Base-by-base conservation (phyloP, 2,113 vertebrate genomes). In the Psephotus haematonotus region DNA sequence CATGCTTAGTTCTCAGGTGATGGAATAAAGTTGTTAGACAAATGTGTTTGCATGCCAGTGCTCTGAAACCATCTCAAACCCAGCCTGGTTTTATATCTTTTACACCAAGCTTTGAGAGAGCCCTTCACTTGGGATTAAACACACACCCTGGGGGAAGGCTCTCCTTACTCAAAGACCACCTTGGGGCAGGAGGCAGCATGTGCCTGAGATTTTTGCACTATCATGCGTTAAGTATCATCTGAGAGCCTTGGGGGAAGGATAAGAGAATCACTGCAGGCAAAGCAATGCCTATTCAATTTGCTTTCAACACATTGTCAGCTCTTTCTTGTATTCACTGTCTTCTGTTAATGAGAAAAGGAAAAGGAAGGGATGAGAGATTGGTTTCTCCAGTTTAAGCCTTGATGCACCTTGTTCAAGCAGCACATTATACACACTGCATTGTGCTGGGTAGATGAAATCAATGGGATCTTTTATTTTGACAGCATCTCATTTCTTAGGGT, bases 241-340 rank as follows among this genome's bases (percentile, higher is more conserved):
- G 62, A 16, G 2, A 65, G 70, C 79, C 89, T 60, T 86, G 68
- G 49, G 35, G 71, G 71, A 82, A 28, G 60, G 60, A 72, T 43
- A 39, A 70, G 35, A 85, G 87, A 77, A 90, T 86, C 75, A 44
- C 25, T 19, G 63, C 75, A 67, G 68, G 64, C 74, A 74, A 59
- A 95, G 84, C 68, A 52, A 88, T 27, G 71, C 52, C 93, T 82
- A 23, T 80, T 65, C 77, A 28, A 60, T 82, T 75, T 84, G 78
- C 60, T 97, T 91, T 88, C 94, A 92, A 50, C 81, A 82, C 64
- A 2, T 52, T 44, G 55, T 31, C 92, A 80, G 50, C 60, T 72
- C 71, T 65, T 82, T 12, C 82, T 82, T 82, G 59, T 62, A 13
- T 39, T 86, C 53, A 8, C 47, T 63, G 74, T 59, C 76, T 65